Evolutionary conservation across 2,888 invertebrate species (phyloP).

Genomic region (Ectemnius lituratus): DNA sequence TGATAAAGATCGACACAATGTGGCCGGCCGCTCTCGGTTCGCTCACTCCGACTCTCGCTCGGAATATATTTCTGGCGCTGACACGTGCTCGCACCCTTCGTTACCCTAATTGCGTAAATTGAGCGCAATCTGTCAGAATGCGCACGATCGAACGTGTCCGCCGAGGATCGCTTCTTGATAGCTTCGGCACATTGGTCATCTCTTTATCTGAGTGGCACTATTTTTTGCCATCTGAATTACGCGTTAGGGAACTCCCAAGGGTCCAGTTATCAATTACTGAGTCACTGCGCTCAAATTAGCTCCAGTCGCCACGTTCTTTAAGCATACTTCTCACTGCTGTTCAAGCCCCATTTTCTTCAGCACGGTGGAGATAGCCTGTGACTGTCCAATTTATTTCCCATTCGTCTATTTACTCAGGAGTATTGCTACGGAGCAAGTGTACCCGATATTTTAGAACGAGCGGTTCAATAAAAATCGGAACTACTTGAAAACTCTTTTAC

Average conservation of each 20-base stretch:
- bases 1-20: constrained; percentile 60
- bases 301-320: background rate
- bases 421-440: background rate
- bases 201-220: background rate
- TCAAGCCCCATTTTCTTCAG: no score
- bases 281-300: no score
- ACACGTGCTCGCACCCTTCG: constrained; percentile 49
- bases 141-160: constrained; percentile 42
- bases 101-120: constrained; percentile 59
- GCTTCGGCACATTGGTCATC: constrained; percentile 1
- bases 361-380: no score
- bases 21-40: constrained; percentile 14
- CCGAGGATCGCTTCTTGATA: constrained; percentile 43
- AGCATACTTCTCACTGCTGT: background rate
- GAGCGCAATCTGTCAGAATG: constrained; percentile 54
- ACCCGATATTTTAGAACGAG: background rate
- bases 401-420: no score
- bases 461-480: background rate
- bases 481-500: background rate
- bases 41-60: constrained; percentile 25
- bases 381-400: no score
- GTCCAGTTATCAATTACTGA: no score
- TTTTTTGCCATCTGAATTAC: background rate
- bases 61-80: constrained; percentile 43
- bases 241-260: no score